A percentile compares a stretch with the other conserved stretches of the same genome.
phyloP scores from a whole-genome alignment of 1,140 invertebrate genomes.

The Heliconius nattereri region DNA sequence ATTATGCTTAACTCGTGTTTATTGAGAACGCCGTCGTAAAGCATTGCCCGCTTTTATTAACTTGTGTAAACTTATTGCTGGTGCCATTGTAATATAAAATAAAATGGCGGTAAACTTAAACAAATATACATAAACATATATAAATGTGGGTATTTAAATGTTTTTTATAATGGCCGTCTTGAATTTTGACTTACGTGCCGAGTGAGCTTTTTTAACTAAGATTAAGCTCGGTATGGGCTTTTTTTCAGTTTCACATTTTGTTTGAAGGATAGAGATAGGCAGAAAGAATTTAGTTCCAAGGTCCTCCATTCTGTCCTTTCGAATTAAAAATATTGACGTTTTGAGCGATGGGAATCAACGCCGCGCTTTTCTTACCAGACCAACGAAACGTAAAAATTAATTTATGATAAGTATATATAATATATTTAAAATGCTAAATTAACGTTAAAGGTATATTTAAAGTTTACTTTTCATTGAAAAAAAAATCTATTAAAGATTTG shows the following conservation, averaged over 20 bases:
- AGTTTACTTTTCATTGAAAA: not conserved
- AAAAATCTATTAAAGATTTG: not conserved
- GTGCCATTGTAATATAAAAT: not conserved
- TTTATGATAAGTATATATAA: not conserved
- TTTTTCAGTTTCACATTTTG: too few species aligned
- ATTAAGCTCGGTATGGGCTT: too few species aligned
- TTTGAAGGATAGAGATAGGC: too few species aligned
- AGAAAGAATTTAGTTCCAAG: not conserved
- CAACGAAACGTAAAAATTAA: too few species aligned
- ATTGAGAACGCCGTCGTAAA: slow-evolving; percentile 25
- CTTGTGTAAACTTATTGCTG: slow-evolving; percentile 14
- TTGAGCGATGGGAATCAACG: too few species aligned
- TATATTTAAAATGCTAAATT: not conserved
- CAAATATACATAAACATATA: not conserved
- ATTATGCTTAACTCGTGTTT: slow-evolving; percentile 25
- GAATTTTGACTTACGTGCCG: not conserved
- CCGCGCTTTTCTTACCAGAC: too few species aligned
- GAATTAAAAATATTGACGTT: too few species aligned
- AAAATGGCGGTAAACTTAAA: not conserved
- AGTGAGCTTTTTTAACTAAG: too few species aligned
- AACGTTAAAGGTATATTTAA: not conserved
- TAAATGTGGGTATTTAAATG: not conserved
- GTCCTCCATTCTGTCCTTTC: not conserved
- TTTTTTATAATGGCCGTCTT: too few species aligned
- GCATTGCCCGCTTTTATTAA: not conserved